These are phyloP conservation scores for Apamea crenata DNA, from an alignment of 2,888 invertebrate genomes.

Conservation along the genomic window DNA sequence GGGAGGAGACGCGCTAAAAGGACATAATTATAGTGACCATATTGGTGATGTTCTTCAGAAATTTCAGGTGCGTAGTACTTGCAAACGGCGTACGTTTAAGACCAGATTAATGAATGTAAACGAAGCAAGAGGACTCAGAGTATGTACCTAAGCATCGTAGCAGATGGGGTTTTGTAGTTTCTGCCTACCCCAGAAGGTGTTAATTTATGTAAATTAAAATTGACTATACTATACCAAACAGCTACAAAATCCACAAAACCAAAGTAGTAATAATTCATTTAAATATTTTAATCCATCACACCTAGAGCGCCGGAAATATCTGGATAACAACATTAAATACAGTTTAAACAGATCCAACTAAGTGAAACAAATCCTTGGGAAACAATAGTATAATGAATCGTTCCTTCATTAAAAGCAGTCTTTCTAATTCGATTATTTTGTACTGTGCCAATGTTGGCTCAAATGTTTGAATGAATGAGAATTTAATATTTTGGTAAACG, in stretches of 20 bases:
- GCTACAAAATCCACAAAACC: not conserved
- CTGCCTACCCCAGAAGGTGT: not conserved
- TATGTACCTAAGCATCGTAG: not conserved
- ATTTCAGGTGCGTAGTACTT: not conserved
- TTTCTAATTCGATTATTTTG: constrained; percentile 11
- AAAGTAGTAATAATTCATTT: not conserved
- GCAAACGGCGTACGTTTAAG: too few species aligned
- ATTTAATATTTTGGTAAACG: not conserved
- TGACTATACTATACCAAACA: not conserved
- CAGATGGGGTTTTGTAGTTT: not conserved
- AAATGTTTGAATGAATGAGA: not conserved
- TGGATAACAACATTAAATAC: constrained; percentile 11
- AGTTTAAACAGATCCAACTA: constrained; percentile 8
- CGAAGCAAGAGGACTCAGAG: too few species aligned
- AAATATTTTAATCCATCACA: constrained; percentile 22
- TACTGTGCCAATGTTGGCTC: constrained; percentile 2
- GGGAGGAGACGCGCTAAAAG: not conserved
- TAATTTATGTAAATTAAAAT: not conserved
- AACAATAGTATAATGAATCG: constrained; percentile 21
- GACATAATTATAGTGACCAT: too few species aligned
- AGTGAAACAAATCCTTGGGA: constrained; percentile 21
- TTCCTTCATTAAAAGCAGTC: constrained; percentile 12
- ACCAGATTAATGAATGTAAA: not conserved
- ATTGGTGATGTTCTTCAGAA: not conserved
- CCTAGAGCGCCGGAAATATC: constrained; percentile 6